Evolutionary conservation across 1,140 invertebrate genomes (phyloP).

Genomic region (Pseudobourletiella spinata): DNA sequence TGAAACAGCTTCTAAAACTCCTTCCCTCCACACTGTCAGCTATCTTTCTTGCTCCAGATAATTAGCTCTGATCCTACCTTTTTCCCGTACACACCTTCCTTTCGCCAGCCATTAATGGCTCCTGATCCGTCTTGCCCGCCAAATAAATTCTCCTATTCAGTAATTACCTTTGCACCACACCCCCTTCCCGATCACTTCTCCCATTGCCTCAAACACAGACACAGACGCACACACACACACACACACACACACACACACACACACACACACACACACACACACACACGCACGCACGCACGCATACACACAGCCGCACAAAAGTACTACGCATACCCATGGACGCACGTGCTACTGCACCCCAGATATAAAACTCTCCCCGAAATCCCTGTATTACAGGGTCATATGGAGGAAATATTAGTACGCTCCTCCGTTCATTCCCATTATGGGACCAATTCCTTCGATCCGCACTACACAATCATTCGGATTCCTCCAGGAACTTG

Average conservation of each 20-base stretch:
- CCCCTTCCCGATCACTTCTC: constrained; percentile 6
- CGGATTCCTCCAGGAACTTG: too few relatives aligned
- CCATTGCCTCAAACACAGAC: not conserved
- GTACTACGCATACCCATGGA: too few relatives aligned
- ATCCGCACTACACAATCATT: too few relatives aligned
- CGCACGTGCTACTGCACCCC: too few relatives aligned
- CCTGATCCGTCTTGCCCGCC: constrained; percentile 19
- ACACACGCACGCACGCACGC: too few relatives aligned
- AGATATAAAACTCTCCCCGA: not conserved
- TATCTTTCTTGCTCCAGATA: constrained; percentile 26
- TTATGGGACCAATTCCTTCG: constrained; percentile 5
- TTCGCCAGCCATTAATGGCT: constrained; percentile 20
- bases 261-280: too few relatives aligned
- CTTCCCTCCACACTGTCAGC: constrained; percentile 11
- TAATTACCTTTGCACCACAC: constrained; percentile 17
- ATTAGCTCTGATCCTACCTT: constrained; percentile 23
- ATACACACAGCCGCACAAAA: too few relatives aligned
- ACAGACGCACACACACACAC: too few relatives aligned
- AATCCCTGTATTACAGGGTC: too few relatives aligned
- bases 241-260: too few relatives aligned
- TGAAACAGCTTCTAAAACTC: not conserved
- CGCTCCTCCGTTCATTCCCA: not conserved
- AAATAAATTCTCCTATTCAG: constrained; percentile 25
- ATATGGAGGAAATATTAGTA: too few relatives aligned
- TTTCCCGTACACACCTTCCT: constrained; percentile 18